These are phyloP conservation scores for Asobara japonica DNA, from an alignment of 1,140 invertebrate genomes.

Conservation along the genomic window DNA sequence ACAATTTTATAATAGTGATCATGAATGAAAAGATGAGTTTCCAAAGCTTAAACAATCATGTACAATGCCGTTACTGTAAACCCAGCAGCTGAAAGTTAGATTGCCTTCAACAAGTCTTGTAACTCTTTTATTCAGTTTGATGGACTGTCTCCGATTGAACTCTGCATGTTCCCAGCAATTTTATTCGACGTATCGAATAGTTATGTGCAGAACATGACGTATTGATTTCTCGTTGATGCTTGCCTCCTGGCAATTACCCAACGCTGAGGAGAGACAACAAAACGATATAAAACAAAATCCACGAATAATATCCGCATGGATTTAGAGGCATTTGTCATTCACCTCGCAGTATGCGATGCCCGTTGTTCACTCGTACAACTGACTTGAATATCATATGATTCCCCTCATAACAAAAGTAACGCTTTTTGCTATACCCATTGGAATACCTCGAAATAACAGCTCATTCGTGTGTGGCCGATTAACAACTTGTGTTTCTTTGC, in stretches of 20 bases:
- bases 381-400: constrained; percentile 64
- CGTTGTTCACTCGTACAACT: constrained; percentile 61
- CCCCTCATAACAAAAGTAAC: constrained; percentile 58
- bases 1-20: too few species aligned
- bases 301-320: constrained; percentile 23
- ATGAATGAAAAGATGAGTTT: too few species aligned
- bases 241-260: constrained; percentile 64
- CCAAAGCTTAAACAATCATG: too few species aligned
- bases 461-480: constrained; percentile 15
- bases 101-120: too few species aligned
- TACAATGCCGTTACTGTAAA: too few species aligned
- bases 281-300: neutral
- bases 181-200: neutral
- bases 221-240: constrained; percentile 52
- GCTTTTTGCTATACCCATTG: neutral
- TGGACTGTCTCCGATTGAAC: too few species aligned
- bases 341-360: constrained; percentile 55
- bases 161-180: neutral
- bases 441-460: constrained; percentile 2
- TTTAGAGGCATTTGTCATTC: constrained; percentile 55
- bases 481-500: neutral
- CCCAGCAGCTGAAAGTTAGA: too few species aligned
- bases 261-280: constrained; percentile 48
- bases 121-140: too few species aligned
- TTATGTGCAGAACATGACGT: neutral